Percentiles rank a stretch among this genome's conserved stretches.
Evolutionary conservation across 1,140 invertebrate species (phyloP).

Genomic region (Aporrectodea caliginosa): DNA sequence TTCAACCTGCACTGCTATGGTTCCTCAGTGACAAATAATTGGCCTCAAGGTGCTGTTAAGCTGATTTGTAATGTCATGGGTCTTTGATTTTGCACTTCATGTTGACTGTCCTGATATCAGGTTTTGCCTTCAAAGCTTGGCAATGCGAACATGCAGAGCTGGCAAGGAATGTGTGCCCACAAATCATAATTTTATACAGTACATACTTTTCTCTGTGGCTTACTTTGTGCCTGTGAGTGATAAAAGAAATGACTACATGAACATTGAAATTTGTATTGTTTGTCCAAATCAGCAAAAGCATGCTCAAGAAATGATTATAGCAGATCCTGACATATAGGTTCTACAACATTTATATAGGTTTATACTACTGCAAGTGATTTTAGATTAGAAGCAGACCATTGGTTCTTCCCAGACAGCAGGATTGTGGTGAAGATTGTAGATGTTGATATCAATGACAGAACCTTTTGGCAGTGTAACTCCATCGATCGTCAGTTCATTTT

Average conservation of each 20-base stretch:
- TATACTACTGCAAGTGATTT: not conserved
- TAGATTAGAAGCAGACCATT: not conserved
- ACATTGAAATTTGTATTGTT: not conserved
- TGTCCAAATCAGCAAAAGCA: not conserved
- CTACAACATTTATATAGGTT: not conserved
- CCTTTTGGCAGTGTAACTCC: constrained; percentile 36
- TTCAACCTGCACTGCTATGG: not conserved
- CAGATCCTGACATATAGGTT: not conserved
- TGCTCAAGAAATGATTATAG: too few relatives aligned
- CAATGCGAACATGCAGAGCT: too few relatives aligned
- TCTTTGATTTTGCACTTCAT: not conserved
- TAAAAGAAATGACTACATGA: too few relatives aligned
- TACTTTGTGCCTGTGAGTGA: too few relatives aligned
- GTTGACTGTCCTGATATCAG: too few relatives aligned
- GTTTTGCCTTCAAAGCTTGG: too few relatives aligned
- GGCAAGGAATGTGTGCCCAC: too few relatives aligned
- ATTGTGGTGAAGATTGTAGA: constrained; percentile 47
- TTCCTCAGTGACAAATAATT: not conserved
- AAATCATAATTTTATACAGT: too few relatives aligned
- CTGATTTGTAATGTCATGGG: not conserved
- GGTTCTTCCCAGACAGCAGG: constrained; percentile 42
- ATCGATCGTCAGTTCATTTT: constrained; percentile 61
- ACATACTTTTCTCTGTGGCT: too few relatives aligned
- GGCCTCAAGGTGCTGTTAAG: not conserved
- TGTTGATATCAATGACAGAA: constrained; percentile 31